phyloP scores from a whole-genome alignment of 92 coral and sea anemone species.

The Phenganax stokvisi region DNA sequence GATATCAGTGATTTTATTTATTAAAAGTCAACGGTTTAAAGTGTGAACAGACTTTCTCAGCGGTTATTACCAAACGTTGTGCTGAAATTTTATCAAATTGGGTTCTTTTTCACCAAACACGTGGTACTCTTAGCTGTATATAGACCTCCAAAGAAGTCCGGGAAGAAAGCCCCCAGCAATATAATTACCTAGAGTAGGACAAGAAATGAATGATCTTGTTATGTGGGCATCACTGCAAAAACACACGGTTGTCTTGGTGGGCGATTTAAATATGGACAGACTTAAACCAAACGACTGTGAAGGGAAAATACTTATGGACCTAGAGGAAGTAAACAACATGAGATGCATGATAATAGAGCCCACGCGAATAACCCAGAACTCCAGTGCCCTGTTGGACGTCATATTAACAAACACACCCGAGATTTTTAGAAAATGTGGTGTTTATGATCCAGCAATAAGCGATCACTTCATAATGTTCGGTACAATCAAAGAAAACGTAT shows the following conservation, averaged over 20 bases:
- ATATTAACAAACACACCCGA: slow-evolving; percentile 36
- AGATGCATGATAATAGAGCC: slow-evolving; percentile 46
- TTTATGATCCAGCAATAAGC: slow-evolving; percentile 11
- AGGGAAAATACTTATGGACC: slow-evolving; percentile 43
- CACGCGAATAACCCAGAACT: slow-evolving; percentile 28
- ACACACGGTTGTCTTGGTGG: background rate
- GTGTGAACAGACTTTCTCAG: too few species aligned
- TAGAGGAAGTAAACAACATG: slow-evolving; percentile 46
- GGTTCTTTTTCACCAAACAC: background rate
- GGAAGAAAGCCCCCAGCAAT: background rate
- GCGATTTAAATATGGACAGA: slow-evolving; percentile 49
- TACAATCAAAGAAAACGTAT: slow-evolving; percentile 11
- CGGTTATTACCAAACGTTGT: too few species aligned
- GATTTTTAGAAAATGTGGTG: slow-evolving; percentile 22
- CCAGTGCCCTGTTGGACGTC: slow-evolving; percentile 39
- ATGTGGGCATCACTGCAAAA: slow-evolving; percentile 39
- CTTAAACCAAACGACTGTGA: slow-evolving; percentile 36
- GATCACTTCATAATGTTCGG: slow-evolving; percentile 19
- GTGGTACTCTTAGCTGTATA: slow-evolving; percentile 4
- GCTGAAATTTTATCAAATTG: too few species aligned
- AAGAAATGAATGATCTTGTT: slow-evolving; percentile 40
- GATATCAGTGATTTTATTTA: too few species aligned
- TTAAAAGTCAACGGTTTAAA: too few species aligned
- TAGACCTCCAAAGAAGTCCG: slow-evolving; percentile 28
- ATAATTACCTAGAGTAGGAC: slow-evolving; percentile 9